A percentile compares a stretch with the other conserved stretches of the same genome.
Evolutionary conservation across 2,888 invertebrate genomes (phyloP).

Genomic region (Tiliacea citrago): DNA sequence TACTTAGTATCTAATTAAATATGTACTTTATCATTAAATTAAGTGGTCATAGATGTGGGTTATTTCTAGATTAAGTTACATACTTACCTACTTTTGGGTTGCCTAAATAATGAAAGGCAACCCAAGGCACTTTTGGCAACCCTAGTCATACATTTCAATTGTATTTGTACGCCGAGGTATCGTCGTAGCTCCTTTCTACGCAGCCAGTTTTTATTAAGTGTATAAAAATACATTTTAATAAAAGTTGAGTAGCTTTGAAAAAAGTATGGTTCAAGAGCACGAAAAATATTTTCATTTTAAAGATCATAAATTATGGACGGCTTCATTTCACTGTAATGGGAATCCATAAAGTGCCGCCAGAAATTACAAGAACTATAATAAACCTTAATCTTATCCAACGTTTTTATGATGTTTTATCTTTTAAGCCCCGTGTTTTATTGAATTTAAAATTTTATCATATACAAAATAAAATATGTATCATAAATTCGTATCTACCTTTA

Average conservation of each 20-base stretch:
- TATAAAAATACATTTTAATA: constrained; percentile 53
- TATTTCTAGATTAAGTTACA: background rate
- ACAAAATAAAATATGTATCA: background rate
- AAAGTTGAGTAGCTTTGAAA: constrained; percentile 30
- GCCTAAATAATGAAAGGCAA: background rate
- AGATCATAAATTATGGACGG: constrained; percentile 71
- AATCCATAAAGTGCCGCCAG: constrained; percentile 61
- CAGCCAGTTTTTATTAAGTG: constrained; percentile 26
- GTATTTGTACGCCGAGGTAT: background rate
- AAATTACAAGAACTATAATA: constrained; percentile 65
- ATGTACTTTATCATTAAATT: background rate
- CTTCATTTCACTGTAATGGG: constrained; percentile 68
- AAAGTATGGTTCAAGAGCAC: constrained; percentile 43
- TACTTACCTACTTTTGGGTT: background rate
- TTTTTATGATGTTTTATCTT: constrained; percentile 36
- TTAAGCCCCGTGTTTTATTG: constrained; percentile 13
- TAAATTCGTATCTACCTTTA: background rate
- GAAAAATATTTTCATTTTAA: constrained; percentile 70
- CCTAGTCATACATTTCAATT: constrained; percentile 13
- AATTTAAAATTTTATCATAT: constrained; percentile 4
- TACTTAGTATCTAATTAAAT: no score
- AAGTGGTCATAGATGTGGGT: background rate
- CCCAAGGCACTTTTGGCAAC: background rate
- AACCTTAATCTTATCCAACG: constrained; percentile 46
- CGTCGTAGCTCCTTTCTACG: constrained; percentile 5